Base-by-base conservation (phyloP, 2,797 vertebrate species). In the Astyanax mexicanus region DNA sequence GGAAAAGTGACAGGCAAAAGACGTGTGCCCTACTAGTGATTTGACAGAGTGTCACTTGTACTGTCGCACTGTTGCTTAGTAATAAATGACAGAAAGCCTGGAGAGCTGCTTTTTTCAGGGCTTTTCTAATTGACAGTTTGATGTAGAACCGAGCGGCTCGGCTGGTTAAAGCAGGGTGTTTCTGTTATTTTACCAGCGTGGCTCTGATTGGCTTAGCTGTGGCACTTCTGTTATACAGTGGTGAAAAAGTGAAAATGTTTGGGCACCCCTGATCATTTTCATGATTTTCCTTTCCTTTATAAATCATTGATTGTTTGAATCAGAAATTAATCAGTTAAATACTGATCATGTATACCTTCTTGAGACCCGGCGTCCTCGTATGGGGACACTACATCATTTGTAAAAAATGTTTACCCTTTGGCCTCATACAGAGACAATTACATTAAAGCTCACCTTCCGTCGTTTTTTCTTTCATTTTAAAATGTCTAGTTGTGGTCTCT, bases 1-100 rank as follows among this genome's bases (percentile, higher is more conserved):
- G 47, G 58, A 51, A 32, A 13, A 19, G 37, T 68, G 54, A 75
- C 52, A 19, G 21, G 44, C 42, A 10, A 57, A 66, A 44, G 42
- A 66, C 27, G 32, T 1, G 15, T 6, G 10, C 37, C 8, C 10
- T 25, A 13, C n/a, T 40, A 19, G 32, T 19, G 17, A 11, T n/a
- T 11, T 60, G 32, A 38, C 57, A 38, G 57, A 2, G 19, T 21
- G 57, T 9, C 32, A 38, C 57, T 60, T 4, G 32, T 3, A 38
- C 32, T 62, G 60, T 62, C 58, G 6, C 38, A 6, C 19, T 35
- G 58, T 40, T 37, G 21, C 60, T 40, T 6, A 37, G 21, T 40
- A 42, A 21, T 42, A 19, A 42, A 25, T 42, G 37, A 19, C 57
- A 8, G 15, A 21, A 38, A 25, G 44, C 3, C 19, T 7, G 19